phyloP scores from a whole-genome alignment of 1,140 invertebrate genomes.

The Xylocopa sonorina region DNA sequence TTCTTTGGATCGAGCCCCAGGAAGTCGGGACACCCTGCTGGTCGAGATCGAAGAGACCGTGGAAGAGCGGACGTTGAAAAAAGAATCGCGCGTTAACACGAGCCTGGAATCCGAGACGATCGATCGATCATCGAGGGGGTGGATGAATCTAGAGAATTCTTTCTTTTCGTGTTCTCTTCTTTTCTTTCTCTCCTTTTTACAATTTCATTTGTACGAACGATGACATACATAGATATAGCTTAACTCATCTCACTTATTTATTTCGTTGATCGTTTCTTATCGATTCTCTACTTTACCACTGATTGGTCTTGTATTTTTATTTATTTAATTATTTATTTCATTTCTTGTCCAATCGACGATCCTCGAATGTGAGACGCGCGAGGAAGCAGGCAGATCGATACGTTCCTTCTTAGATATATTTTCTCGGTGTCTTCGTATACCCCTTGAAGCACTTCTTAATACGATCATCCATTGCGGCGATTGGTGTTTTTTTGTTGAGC shows the following conservation, averaged over 20 bases:
- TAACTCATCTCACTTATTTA: background rate
- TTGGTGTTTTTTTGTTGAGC: slow-evolving; percentile 68
- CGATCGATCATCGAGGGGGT: slow-evolving; percentile 45
- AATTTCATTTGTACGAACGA: background rate
- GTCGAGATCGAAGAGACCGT: slow-evolving; percentile 12
- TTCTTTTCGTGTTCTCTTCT: background rate
- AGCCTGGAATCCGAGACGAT: slow-evolving; percentile 34
- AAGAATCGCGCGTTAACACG: background rate
- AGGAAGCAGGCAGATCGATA: slow-evolving; percentile 56
- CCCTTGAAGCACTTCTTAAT: slow-evolving; percentile 27
- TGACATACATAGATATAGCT: background rate
- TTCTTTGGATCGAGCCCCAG: slow-evolving; percentile 28
- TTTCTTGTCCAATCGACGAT: slow-evolving; percentile 42
- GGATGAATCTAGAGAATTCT: background rate
- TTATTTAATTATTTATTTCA: background rate
- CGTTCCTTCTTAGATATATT: slow-evolving; percentile 34
- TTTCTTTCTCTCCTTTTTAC: background rate
- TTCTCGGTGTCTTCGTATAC: slow-evolving; percentile 61
- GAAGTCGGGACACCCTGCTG: slow-evolving; percentile 56
- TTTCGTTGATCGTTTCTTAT: background rate
- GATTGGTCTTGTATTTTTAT: background rate
- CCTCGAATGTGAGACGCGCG: slow-evolving; percentile 52
- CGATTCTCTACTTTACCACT: background rate
- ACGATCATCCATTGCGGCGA: slow-evolving; percentile 1
- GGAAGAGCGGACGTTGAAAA: background rate